These are phyloP conservation scores for Lycia hirtaria DNA, from an alignment of 2,888 invertebrate genomes.

Conservation along the genomic window DNA sequence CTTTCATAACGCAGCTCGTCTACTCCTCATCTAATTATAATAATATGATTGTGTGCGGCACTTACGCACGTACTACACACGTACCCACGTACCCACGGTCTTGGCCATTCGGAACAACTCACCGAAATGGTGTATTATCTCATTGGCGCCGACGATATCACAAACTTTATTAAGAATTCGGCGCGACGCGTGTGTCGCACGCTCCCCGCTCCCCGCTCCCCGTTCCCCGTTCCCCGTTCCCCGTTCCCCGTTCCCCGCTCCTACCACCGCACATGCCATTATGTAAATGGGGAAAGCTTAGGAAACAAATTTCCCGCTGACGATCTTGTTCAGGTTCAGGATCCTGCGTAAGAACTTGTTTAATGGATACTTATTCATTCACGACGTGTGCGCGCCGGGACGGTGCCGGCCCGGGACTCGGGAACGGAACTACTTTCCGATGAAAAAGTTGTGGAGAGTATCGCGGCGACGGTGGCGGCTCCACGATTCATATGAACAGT, in stretches of 20 bases:
- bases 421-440: neutral
- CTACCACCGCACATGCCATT: neutral
- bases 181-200: too few species aligned
- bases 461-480: neutral
- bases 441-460: conserved; percentile 6
- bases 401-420: too few species aligned
- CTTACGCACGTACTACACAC: neutral
- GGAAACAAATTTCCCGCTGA: conserved; percentile 2
- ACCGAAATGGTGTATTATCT: neutral
- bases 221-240: too few species aligned
- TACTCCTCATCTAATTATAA: too few species aligned
- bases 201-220: too few species aligned
- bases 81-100: neutral
- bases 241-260: too few species aligned
- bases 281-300: conserved; percentile 4
- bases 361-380: conserved; percentile 14
- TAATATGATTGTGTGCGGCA: too few species aligned
- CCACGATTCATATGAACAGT: conserved; percentile 6
- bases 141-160: neutral
- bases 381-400: conserved; percentile 1
- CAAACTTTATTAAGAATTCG: neutral
- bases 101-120: too few species aligned
- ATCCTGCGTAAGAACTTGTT: conserved; percentile 2
- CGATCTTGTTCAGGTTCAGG: neutral
- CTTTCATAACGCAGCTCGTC: too few species aligned